Evolutionary conservation across 1,140 invertebrate genomes (phyloP).

Genomic region (Heliconius hermathena): DNA sequence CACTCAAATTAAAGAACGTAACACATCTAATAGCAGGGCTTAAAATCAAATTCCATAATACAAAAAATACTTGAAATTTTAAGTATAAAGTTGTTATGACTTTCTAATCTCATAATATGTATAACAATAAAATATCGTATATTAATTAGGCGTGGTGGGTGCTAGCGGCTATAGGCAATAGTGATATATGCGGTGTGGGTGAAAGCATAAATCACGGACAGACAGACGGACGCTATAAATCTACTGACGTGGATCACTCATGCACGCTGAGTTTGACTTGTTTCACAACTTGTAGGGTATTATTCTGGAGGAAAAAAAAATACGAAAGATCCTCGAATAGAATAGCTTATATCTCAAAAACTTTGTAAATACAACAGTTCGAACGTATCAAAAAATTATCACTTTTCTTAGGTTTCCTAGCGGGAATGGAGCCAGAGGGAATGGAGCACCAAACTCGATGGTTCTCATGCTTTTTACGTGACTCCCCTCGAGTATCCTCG

Average conservation of each 20-base stretch:
- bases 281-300: constrained; percentile 39
- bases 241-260: constrained; percentile 57
- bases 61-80: not conserved
- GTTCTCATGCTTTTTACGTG: no score
- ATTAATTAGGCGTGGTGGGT: constrained; percentile 53
- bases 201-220: constrained; percentile 53
- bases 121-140: constrained; percentile 48
- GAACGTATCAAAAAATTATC: no score
- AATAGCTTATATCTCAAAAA: no score
- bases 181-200: constrained; percentile 34
- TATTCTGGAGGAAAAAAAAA: not conserved
- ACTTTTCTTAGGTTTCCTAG: no score
- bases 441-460: no score
- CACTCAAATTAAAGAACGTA: not conserved
- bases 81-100: not conserved
- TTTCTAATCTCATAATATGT: constrained; percentile 13
- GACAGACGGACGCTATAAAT: constrained; percentile 60
- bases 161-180: not conserved
- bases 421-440: no score
- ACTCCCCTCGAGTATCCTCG: no score
- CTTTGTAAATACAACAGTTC: no score
- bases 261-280: constrained; percentile 32
- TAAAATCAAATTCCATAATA: not conserved
- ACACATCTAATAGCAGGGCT: not conserved
- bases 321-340: no score